Evolutionary conservation across 2,113 vertebrate species (phyloP), one percentile per base, ranked within the genome.

Genomic region (Neodontobutis hainanensis): DNA sequence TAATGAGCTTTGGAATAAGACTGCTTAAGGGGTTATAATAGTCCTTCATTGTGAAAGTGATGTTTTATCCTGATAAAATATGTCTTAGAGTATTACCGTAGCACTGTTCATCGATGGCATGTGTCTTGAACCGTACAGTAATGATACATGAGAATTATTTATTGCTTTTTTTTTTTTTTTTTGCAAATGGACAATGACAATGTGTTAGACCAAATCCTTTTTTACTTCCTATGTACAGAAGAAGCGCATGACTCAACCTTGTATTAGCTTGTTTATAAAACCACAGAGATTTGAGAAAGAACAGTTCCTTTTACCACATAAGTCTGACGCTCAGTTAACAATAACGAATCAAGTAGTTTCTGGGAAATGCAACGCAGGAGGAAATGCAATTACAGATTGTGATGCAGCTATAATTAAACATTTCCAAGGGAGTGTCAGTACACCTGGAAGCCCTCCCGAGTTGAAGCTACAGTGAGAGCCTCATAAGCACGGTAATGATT

Each of bases 401-500:
- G 77, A 88, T 80, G 70, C 73, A 65, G 62, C 75, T 77, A 70
- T 85, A 90, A 88, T 89, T 78, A 88, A 86, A 88, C 72, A 68
- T 90, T 85, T 87, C 66, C 77, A 80, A 67, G 81, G 77, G 75
- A 73, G 70, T 73, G 73, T 74, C 15, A 49, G 76, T 77, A 71
- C 87, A 91, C 90, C 91, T 92, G 85, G 88, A 88, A 89, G 84
- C 72, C 83, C 87, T 89, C 85, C 75, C 62, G 35, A 80, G 79
- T 72, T 62, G 65, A 89, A 80, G 87, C 75, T 68, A 78, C 80
- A 69, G 68, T 70, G 85, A 84, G 74, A 76, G 67, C 64, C 70
- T 91, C 81, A 89, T 88, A 85, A 83, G 51, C 49, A 71, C 65
- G 73, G 65, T 92, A 92, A 92, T 91, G 85, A 88, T 90, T 91